Conservation (phyloP, 2,797 vertebrate genomes). For the Peromyscus attwateri region DNA sequence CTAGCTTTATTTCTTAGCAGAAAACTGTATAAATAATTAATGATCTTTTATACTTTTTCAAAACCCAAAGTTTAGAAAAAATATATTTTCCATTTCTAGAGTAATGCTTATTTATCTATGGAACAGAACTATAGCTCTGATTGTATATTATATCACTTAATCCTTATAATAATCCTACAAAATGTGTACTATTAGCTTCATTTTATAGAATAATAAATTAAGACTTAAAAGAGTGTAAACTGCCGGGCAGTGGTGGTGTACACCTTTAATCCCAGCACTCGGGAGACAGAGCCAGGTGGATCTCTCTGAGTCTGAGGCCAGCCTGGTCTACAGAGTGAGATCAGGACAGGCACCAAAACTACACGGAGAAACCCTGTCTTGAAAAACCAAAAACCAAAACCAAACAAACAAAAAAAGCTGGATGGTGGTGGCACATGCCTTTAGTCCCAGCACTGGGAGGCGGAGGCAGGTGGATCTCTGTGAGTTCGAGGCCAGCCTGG, state of each 20-base stretch:
- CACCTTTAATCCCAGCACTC: not conserved
- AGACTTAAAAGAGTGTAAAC: constrained; percentile 42
- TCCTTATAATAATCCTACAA: constrained; percentile 58
- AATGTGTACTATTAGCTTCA: constrained; percentile 28
- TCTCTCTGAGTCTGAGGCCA: not conserved
- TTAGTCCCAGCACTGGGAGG: too few relatives aligned
- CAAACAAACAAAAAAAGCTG: too few relatives aligned
- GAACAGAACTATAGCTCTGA: constrained; percentile 27
- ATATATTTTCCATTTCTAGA: constrained; percentile 64
- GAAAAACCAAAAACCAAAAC: not conserved
- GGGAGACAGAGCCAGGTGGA: not conserved
- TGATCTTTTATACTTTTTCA: constrained; percentile 58
- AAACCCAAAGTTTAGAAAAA: not conserved
- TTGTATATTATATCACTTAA: constrained; percentile 48
- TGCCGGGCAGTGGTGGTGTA: not conserved
- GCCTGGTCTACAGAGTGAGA: not conserved
- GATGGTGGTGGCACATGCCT: too few relatives aligned
- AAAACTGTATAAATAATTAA: constrained; percentile 68
- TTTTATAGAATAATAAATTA: constrained; percentile 62
- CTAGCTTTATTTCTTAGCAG: constrained; percentile 58
- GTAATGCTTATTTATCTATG: constrained; percentile 46
- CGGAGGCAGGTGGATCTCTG: too few relatives aligned
- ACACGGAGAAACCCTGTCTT: not conserved
- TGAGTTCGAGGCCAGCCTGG: too few relatives aligned
- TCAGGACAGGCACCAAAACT: not conserved